Evolutionary conservation across 1,140 invertebrate species (phyloP).

Genomic region (Aradophagus sp.): DNA sequence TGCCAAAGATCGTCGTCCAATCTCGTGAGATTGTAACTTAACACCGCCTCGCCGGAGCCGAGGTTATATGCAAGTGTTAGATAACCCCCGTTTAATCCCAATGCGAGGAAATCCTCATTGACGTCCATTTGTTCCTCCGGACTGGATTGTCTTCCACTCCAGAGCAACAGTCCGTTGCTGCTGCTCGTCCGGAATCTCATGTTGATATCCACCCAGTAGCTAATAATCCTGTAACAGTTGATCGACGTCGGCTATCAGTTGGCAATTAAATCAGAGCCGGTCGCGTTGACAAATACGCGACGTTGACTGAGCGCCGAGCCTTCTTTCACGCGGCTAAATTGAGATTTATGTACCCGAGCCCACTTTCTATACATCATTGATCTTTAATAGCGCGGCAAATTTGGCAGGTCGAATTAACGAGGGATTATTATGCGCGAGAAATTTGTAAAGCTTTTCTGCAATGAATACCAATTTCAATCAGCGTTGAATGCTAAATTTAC

Average conservation of each 20-base stretch:
- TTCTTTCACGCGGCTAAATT: constrained; percentile 24
- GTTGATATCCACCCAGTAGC: constrained; percentile 87
- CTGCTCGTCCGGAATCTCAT: constrained; percentile 82
- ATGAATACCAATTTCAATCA: no score
- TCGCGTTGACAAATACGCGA: constrained; percentile 40
- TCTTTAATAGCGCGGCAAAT: constrained; percentile 8
- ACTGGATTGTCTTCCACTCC: constrained; percentile 85
- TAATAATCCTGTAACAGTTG: constrained; percentile 80
- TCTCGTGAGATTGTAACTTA: constrained; percentile 89
- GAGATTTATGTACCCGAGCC: constrained; percentile 11
- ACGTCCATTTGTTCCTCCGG: constrained; percentile 74
- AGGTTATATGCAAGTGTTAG: constrained; percentile 83
- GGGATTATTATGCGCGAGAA: no score
- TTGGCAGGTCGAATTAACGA: no score
- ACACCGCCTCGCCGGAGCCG: constrained; percentile 84
- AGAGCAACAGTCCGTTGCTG: constrained; percentile 88
- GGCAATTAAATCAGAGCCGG: constrained; percentile 31
- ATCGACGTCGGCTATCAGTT: constrained; percentile 21
- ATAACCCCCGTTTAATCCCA: constrained; percentile 87
- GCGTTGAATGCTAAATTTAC: no score
- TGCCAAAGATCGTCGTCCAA: constrained; percentile 96
- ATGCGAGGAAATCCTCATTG: constrained; percentile 86
- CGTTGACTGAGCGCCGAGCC: constrained; percentile 7
- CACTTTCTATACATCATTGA: not conserved
- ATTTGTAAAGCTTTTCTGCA: no score